Base-by-base conservation (phyloP, 2,888 invertebrate genomes). In the Scaptomyza cyrtandrae region DNA sequence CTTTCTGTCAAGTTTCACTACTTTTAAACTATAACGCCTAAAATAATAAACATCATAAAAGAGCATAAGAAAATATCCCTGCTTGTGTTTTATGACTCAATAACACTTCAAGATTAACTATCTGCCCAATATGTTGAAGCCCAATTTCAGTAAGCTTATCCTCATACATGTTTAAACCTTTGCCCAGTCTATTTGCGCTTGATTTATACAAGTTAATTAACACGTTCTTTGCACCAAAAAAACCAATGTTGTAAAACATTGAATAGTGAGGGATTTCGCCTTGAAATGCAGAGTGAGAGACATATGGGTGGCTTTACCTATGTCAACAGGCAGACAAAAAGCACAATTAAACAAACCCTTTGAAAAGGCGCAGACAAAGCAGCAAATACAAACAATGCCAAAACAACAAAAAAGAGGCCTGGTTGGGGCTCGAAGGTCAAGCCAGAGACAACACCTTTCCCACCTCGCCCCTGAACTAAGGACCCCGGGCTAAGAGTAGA, bases 131-230 rank as follows among this genome's bases (percentile, higher is more conserved):
- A n/a, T 19, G 31, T 10, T 29, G 50, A 61, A 43, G 41, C 13
- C 27, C 13, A 49, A 48, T 62, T 59, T 44, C 46, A 71, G 54
- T 52, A 56, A 35, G 45, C 41, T 54, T 19, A 24, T 1, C 11
- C 55, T 24, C 39, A 62, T 45, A 43, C 41, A 43, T 33, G 3
- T 61, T 55, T 48, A 4, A 50, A 48, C 56, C 61, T 48, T 39
- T 58, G 24, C 59, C 46, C 61, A 84, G 75, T 80, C 62, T 58
- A 75, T 75, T 70, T 67, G 50, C 72, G 35, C 48, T 65, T 87
- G 86, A 84, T 87, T 87, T 87, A 84, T 77, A 82, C 86, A 86
- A 79, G 88, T 84, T 87, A 84, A 84, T 84, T 84, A 84, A 84
- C 86, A 84, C 88, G 71, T 86, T 87, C 58, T 46, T 68, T 44